Evolutionary conservation across 2,113 vertebrate species (phyloP), one percentile per base, ranked within the genome.

Genomic region (Callospermophilus lateralis): DNA sequence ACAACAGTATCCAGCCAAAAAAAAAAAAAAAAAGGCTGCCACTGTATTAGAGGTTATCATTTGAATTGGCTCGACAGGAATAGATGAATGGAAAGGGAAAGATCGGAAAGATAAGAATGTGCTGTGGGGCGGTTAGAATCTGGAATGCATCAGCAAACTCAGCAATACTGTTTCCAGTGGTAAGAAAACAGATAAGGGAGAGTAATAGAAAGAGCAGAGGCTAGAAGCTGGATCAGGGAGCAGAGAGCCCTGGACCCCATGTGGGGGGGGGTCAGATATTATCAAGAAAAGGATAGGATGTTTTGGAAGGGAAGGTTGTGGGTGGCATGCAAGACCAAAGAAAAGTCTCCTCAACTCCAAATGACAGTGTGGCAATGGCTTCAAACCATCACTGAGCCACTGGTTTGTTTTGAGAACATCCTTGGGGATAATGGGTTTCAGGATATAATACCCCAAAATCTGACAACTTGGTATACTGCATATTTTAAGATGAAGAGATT

Each of bases 1-100:
- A 74, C 89, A 96, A 90, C 79, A 90, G 74, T 45, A 39, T 42
- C 37, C 53, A 65, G 53, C 58, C 30, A 70, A 19, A 84, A 78
- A 19, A 84, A 81, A 51, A 51, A 51, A 15, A 53, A 53, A 17
- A 17, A 94, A 92, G 45, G 76, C 91, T 95, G 93, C 42, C 24
- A 22, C 30, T 26, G 1, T 30, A 16, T 39, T 26, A 58, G 93
- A 74, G 79, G 65, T 79, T 89, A 78, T 89, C 63, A 53, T 89
- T 63, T 90, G 83, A 65, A 85, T 73, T 83, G 63, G 8, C 8
- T 65, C 51, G 74, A 85, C 26, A 88, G 88, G 53, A 95, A 84
- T 8, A 55, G 53, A 87, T 70, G 63, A 70, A 32, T 53, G 81
- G 83, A 39, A 74, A 53, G 12, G 42, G 19, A 34, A 48, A 76